phyloP scores from a whole-genome alignment of 2,888 invertebrate genomes.

The Metalampra italica region DNA sequence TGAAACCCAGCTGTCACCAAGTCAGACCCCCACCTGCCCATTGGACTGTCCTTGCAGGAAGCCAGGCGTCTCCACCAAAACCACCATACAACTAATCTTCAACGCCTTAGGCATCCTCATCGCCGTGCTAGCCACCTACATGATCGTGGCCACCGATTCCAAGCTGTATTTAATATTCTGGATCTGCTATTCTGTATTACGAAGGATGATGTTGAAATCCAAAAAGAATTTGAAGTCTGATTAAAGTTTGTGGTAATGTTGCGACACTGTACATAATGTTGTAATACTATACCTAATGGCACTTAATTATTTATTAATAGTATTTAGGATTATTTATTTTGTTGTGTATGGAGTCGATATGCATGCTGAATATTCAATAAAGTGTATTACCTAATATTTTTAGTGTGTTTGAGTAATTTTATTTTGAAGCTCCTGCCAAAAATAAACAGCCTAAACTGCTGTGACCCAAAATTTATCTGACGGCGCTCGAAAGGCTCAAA shows the following conservation, averaged over 20 bases:
- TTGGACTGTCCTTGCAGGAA: conserved; percentile 41
- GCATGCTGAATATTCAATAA: conserved; percentile 20
- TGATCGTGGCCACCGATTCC: conserved; percentile 58
- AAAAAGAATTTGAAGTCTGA: conserved; percentile 35
- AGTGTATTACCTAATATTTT: conserved; percentile 21
- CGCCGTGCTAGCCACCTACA: conserved; percentile 54
- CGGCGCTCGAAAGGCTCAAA: too few species aligned
- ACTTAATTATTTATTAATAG: conserved; percentile 22
- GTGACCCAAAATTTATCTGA: too few species aligned
- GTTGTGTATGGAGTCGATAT: conserved; percentile 12
- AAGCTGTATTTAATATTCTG: conserved; percentile 62
- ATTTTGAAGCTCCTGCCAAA: too few species aligned
- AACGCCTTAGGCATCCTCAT: conserved; percentile 52
- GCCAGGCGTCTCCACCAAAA: conserved; percentile 12
- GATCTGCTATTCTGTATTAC: conserved; percentile 57
- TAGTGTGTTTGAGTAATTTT: background rate
- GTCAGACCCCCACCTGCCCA: conserved; percentile 27
- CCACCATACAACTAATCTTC: conserved; percentile 31
- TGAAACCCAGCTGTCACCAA: background rate
- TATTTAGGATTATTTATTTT: conserved; percentile 26
- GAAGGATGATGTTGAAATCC: conserved; percentile 47
- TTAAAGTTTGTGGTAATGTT: conserved; percentile 17
- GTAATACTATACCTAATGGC: too few species aligned
- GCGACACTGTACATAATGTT: too few species aligned
- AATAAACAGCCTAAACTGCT: too few species aligned